Conservation (phyloP, 1,140 invertebrate genomes). For the Temnothorax nylanderi region DNA sequence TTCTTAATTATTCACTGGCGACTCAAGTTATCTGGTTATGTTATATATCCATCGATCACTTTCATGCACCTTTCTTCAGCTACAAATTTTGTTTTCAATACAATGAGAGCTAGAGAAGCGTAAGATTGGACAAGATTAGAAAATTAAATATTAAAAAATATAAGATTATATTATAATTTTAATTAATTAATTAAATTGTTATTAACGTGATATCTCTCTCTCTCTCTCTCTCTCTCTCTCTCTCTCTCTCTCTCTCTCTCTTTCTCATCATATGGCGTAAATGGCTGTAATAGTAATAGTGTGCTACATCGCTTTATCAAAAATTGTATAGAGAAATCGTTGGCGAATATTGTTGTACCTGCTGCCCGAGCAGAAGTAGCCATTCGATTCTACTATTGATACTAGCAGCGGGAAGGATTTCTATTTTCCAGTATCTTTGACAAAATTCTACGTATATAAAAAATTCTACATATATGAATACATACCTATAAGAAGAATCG, state of each 20-base stretch:
- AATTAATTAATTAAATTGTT: not conserved
- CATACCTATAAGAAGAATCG: not conserved
- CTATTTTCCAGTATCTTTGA: not conserved
- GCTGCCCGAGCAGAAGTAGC: not conserved
- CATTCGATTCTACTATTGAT: not conserved
- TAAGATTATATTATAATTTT: not conserved
- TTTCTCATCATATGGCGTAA: not conserved
- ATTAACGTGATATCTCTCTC: not conserved
- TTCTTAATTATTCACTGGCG: too few relatives aligned
- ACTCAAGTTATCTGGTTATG: too few relatives aligned
- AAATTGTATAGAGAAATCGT: not conserved
- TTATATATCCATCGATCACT: not conserved
- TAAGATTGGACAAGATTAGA: not conserved
- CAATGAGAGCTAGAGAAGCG: not conserved
- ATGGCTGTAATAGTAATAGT: not conserved
- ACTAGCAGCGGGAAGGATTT: not conserved
- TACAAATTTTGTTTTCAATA: not conserved
- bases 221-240: too few relatives aligned
- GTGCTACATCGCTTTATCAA: not conserved
- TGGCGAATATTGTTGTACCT: constrained; percentile 4
- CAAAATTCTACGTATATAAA: not conserved
- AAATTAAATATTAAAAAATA: not conserved
- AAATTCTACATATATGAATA: not conserved
- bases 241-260: not conserved
- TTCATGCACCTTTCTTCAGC: not conserved